phyloP scores from a whole-genome alignment of 2,888 invertebrate genomes.

The Gastrophysa polygoni region DNA sequence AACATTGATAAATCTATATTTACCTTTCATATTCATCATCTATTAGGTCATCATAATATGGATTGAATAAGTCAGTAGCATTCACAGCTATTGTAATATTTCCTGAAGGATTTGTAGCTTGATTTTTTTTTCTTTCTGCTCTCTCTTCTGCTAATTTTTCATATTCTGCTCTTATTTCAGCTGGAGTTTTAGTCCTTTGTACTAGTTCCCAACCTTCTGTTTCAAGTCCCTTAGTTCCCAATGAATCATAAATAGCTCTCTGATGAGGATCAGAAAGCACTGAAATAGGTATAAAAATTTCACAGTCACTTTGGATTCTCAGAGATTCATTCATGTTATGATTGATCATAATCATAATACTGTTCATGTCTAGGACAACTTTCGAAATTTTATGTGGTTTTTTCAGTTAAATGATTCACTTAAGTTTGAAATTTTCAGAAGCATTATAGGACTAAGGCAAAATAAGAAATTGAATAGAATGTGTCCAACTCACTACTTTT shows the following conservation, averaged over 20 bases:
- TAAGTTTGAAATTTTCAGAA: too few species aligned
- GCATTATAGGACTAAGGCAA: too few species aligned
- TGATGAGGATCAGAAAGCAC: slow-evolving; percentile 92
- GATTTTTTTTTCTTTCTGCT: slow-evolving; percentile 86
- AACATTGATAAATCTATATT: slow-evolving; percentile 16
- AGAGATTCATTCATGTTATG: too few species aligned
- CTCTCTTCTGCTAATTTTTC: slow-evolving; percentile 84
- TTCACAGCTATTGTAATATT: slow-evolving; percentile 86
- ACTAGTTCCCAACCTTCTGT: slow-evolving; percentile 97
- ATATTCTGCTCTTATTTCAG: slow-evolving; percentile 96
- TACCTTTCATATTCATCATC: slow-evolving; percentile 55
- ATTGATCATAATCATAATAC: too few species aligned
- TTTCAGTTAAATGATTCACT: too few species aligned
- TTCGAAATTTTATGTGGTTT: too few species aligned
- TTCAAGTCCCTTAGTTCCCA: slow-evolving; percentile 89
- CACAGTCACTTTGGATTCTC: too few species aligned
- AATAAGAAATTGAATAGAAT: too few species aligned
- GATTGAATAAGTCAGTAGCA: slow-evolving; percentile 91
- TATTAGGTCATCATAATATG: slow-evolving; percentile 72
- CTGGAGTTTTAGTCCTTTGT: slow-evolving; percentile 87
- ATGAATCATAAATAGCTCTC: slow-evolving; percentile 91
- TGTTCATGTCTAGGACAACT: too few species aligned
- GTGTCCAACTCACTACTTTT: too few species aligned
- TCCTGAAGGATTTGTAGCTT: slow-evolving; percentile 91
- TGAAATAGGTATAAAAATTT: too few species aligned